Evolutionary conservation across 37 sponge, comb jelly and placozoan species (phyloP).

Genomic region (Tethya wilhelma): DNA sequence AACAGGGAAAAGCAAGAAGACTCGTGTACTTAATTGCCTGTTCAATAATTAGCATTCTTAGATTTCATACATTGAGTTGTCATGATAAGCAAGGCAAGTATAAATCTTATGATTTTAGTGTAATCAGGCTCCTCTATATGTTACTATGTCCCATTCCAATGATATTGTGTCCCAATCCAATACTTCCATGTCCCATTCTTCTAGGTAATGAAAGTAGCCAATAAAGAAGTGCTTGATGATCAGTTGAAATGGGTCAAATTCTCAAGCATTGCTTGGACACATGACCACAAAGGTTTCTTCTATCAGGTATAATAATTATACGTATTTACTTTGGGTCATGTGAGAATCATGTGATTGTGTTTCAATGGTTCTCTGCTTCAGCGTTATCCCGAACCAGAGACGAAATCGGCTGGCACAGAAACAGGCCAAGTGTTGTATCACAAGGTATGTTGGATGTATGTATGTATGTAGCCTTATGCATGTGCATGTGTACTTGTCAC

Average conservation of each 20-base stretch:
- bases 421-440: conserved; percentile 53
- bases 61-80: too few relatives aligned
- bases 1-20: too few relatives aligned
- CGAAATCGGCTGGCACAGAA: conserved; percentile 81
- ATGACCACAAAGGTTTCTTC: conserved; percentile 96
- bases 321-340: neutral
- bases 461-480: neutral
- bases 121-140: neutral
- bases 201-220: conserved; percentile 79
- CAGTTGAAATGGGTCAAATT: conserved; percentile 86
- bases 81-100: too few relatives aligned
- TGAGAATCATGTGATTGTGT: neutral
- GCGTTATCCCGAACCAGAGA: conserved; percentile 65
- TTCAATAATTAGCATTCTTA: too few relatives aligned
- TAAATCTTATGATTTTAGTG: too few relatives aligned
- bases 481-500: neutral
- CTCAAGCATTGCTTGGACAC: conserved; percentile 94
- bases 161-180: too few relatives aligned
- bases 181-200: neutral
- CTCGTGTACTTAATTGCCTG: too few relatives aligned
- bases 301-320: conserved; percentile 79
- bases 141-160: too few relatives aligned
- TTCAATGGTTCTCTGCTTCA: neutral
- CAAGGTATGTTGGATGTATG: conserved; percentile 28
- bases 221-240: conserved; percentile 45